phyloP scores from a whole-genome alignment of 1,140 invertebrate species.

The Bombus impatiens region DNA sequence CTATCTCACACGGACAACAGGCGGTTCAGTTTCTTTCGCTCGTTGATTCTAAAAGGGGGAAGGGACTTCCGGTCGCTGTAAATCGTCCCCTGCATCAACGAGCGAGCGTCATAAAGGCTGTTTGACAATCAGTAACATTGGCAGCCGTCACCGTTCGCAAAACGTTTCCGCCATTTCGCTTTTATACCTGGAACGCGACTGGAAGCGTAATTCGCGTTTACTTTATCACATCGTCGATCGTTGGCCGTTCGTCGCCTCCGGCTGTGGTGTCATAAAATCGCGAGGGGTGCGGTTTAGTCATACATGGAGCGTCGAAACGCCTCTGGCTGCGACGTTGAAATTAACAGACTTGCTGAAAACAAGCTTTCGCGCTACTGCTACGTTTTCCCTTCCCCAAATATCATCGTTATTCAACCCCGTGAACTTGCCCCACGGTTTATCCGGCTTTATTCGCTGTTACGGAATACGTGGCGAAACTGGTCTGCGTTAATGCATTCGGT shows the following conservation, averaged over 20 bases:
- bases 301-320: not conserved
- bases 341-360: conserved; percentile 16
- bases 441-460: not conserved
- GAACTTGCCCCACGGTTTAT: conserved; percentile 2
- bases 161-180: conserved; percentile 3
- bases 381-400: not conserved
- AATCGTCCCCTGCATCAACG: not conserved
- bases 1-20: not conserved
- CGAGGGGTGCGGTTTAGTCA: not conserved
- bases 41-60: not conserved
- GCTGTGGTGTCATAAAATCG: conserved; percentile 1
- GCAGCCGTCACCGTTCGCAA: too few species aligned
- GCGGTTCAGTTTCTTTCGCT: not conserved
- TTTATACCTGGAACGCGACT: conserved; percentile 38
- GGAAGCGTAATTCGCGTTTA: conserved; percentile 33
- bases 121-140: not conserved
- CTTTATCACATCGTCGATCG: conserved; percentile 46
- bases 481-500: not conserved
- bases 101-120: not conserved
- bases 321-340: not conserved
- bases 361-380: not conserved
- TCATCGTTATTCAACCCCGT: not conserved
- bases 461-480: not conserved
- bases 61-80: not conserved
- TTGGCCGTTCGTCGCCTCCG: conserved; percentile 9